Evolutionary conservation across 1,140 invertebrate species (phyloP).

Genomic region (Coboldia fuscipes): DNA sequence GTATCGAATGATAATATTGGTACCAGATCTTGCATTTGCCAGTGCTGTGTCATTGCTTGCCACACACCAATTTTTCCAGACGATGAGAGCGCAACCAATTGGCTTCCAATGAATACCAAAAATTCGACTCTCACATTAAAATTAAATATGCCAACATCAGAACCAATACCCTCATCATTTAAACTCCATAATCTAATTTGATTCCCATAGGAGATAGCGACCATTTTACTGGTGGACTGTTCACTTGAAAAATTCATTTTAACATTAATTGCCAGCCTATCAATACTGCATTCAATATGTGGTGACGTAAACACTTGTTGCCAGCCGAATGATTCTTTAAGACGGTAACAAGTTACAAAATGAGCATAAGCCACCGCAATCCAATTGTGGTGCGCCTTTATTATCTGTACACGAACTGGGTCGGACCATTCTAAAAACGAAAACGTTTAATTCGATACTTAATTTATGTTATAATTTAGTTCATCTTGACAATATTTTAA

Average conservation of each 20-base stretch:
- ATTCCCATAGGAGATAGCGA: constrained; percentile 69
- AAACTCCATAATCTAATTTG: constrained; percentile 80
- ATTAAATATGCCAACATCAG: constrained; percentile 78
- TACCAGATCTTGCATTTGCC: constrained; percentile 91
- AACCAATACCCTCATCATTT: constrained; percentile 51
- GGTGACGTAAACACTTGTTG: constrained; percentile 86
- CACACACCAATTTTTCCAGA: constrained; percentile 96
- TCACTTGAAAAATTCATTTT: constrained; percentile 41
- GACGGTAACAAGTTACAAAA: constrained; percentile 83
- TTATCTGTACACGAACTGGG: constrained; percentile 73
- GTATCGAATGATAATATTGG: constrained; percentile 90
- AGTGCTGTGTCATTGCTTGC: constrained; percentile 96
- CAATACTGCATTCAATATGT: constrained; percentile 71
- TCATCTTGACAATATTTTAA: too few species aligned
- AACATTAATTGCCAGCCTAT: constrained; percentile 83
- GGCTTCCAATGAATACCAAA: constrained; percentile 92
- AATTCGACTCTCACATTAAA: constrained; percentile 83
- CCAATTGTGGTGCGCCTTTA: constrained; percentile 96
- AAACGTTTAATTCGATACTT: too few species aligned
- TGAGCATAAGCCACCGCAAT: constrained; percentile 91
- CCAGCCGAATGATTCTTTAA: constrained; percentile 92
- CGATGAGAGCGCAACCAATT: constrained; percentile 79
- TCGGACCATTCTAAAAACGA: constrained; percentile 50
- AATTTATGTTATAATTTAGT: too few species aligned
- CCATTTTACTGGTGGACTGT: constrained; percentile 46